Evolutionary conservation across 2,888 invertebrate species (phyloP).

Genomic region (Theretra japonica): DNA sequence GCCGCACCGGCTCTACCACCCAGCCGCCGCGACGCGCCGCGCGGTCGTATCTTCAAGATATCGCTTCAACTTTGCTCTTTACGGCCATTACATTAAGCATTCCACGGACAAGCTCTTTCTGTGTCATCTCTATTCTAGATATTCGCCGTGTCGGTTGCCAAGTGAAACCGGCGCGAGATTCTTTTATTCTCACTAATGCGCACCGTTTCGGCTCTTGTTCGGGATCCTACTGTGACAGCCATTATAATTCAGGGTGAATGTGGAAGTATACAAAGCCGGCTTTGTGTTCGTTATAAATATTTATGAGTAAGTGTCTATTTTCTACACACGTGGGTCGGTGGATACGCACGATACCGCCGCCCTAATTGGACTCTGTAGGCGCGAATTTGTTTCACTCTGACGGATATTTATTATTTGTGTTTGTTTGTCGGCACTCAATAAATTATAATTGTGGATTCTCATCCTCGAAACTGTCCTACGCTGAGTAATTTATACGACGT

Average conservation of each 20-base stretch:
- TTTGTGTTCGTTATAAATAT: slow-evolving; percentile 81
- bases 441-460: slow-evolving; percentile 44
- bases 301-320: slow-evolving; percentile 81
- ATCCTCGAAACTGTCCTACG: background rate
- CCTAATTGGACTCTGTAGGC: slow-evolving; percentile 77
- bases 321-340: slow-evolving; percentile 78
- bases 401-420: slow-evolving; percentile 61
- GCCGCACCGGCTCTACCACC: background rate
- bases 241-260: slow-evolving; percentile 82
- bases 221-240: slow-evolving; percentile 79
- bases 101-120: slow-evolving; percentile 63
- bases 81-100: slow-evolving; percentile 59
- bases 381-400: slow-evolving; percentile 74
- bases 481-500: slow-evolving; percentile 35
- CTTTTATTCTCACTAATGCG: slow-evolving; percentile 79
- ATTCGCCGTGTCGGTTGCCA: slow-evolving; percentile 76
- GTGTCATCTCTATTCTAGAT: slow-evolving; percentile 69
- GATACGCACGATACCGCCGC: slow-evolving; percentile 79
- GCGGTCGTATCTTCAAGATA: slow-evolving; percentile 33
- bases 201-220: slow-evolving; percentile 81
- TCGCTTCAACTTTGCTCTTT: slow-evolving; percentile 35
- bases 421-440: slow-evolving; percentile 32
- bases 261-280: slow-evolving; percentile 79
- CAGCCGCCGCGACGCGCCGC: slow-evolving; percentile 29
- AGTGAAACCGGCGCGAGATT: slow-evolving; percentile 74